phyloP scores from a whole-genome alignment of 2,113 vertebrate species.

The Syngnathoides biaculeatus region DNA sequence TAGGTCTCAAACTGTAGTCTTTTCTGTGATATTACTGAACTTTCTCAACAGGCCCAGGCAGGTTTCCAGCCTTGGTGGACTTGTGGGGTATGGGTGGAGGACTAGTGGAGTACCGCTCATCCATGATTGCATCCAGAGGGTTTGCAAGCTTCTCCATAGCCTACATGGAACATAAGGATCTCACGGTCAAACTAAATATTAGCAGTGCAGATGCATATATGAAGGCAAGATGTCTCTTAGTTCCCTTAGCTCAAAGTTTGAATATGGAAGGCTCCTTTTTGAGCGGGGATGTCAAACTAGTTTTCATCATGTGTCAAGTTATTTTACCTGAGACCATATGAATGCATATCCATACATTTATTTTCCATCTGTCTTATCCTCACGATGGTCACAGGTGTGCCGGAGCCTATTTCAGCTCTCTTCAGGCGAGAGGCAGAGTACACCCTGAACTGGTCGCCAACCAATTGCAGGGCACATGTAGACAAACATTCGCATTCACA shows the following conservation, averaged over 20 bases:
- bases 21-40: neutral
- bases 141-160: constrained; percentile 52
- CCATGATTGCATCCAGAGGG: constrained; percentile 66
- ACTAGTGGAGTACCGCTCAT: constrained; percentile 61
- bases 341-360: too few species aligned
- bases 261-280: neutral
- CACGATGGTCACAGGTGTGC: too few species aligned
- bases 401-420: too few species aligned
- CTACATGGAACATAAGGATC: constrained; percentile 58
- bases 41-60: constrained; percentile 48
- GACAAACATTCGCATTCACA: too few species aligned
- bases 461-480: too few species aligned
- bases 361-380: too few species aligned
- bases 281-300: neutral
- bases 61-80: constrained; percentile 59
- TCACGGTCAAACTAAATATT: constrained; percentile 46
- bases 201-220: constrained; percentile 60
- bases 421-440: too few species aligned
- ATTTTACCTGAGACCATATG: neutral
- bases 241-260: neutral
- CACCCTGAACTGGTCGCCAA: too few species aligned
- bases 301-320: neutral
- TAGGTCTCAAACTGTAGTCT: too few species aligned
- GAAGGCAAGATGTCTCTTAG: constrained; percentile 35
- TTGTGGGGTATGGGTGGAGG: constrained; percentile 62